A percentile compares a stretch with the other conserved stretches of the same genome.
Conservation (phyloP, 37 sponge, comb jelly and placozoan genomes). For the Halisarca cf. caerulea region DNA sequence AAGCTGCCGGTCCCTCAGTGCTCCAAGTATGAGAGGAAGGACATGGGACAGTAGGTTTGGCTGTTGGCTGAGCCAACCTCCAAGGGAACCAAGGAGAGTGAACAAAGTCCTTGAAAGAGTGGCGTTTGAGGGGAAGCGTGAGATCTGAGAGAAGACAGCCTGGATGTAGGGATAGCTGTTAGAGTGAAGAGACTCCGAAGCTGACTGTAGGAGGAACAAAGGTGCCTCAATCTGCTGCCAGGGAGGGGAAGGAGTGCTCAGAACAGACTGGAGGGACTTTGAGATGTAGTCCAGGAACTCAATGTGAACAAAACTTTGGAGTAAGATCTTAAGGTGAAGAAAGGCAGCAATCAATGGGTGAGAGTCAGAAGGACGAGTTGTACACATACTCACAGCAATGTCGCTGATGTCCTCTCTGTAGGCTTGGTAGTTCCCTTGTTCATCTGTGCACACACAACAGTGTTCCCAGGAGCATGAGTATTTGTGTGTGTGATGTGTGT, state of each 20-base stretch:
- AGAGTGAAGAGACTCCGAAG: conserved; percentile 33
- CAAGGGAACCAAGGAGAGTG: conserved; percentile 55
- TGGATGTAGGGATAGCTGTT: conserved; percentile 46
- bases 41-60: conserved; percentile 47
- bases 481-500: too few relatives aligned
- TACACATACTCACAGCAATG: conserved; percentile 44
- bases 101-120: conserved; percentile 56
- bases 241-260: conserved; percentile 25
- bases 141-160: conserved; percentile 48
- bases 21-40: conserved; percentile 47
- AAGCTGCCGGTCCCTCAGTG: conserved; percentile 30
- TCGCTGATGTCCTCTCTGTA: conserved; percentile 76
- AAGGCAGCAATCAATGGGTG: not conserved
- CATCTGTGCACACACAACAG: conserved; percentile 27
- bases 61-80: conserved; percentile 56
- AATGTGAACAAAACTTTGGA: conserved; percentile 51
- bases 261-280: not conserved
- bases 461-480: too few relatives aligned
- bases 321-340: not conserved
- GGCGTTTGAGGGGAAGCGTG: conserved; percentile 58
- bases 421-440: conserved; percentile 43
- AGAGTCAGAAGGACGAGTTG: not conserved
- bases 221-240: conserved; percentile 75
- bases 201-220: conserved; percentile 63
- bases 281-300: conserved; percentile 67